Percentiles rank a stretch among this genome's conserved stretches.
Conservation (phyloP, 2,797 vertebrate species). For the Anomalospiza imberbis region DNA sequence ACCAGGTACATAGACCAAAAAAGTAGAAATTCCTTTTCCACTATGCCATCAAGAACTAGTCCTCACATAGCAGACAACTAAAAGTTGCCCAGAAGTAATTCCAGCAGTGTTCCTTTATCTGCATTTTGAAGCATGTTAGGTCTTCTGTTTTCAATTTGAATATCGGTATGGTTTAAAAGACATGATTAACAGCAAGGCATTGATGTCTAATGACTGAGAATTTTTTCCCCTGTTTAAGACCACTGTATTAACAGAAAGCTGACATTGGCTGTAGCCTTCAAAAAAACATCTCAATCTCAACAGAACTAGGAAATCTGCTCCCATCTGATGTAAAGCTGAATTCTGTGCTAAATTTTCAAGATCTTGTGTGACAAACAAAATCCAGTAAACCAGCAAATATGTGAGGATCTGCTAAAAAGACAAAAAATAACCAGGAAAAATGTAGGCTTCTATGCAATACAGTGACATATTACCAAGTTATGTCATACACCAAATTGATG, state of each 20-base stretch:
- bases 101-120: not conserved
- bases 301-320: not conserved
- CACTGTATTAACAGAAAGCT: not conserved
- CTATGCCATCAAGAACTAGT: not conserved
- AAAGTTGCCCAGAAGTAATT: not conserved
- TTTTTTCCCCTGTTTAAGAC: not conserved
- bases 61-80: not conserved
- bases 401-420: not conserved
- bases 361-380: not conserved
- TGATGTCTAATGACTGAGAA: not conserved
- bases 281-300: not conserved
- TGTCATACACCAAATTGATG: not conserved
- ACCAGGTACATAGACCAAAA: not conserved
- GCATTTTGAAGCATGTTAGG: not conserved
- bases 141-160: not conserved
- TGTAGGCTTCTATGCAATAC: not conserved
- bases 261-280: not conserved
- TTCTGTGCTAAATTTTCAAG: not conserved
- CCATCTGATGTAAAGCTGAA: not conserved
- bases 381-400: not conserved
- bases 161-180: not conserved
- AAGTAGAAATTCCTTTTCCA: not conserved
- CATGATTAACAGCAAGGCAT: not conserved
- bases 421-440: not conserved
- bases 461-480: not conserved